Conservation (phyloP, 2,113 vertebrate genomes). For the Cebus imitator region DNA sequence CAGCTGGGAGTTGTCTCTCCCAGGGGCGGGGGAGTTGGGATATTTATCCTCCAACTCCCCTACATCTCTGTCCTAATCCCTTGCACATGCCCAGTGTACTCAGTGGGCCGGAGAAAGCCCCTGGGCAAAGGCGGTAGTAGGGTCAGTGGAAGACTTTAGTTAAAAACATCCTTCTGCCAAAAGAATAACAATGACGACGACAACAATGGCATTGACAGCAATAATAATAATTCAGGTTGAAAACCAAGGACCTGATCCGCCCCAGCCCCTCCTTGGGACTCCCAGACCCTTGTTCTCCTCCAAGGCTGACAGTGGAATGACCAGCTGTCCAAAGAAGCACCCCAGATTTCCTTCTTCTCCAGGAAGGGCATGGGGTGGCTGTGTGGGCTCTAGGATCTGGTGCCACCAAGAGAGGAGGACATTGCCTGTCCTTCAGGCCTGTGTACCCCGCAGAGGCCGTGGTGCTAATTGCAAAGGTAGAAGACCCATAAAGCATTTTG, state of each 20-base stretch:
- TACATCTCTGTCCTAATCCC: background rate
- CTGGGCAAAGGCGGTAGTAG: background rate
- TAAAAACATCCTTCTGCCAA: background rate
- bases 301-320: background rate
- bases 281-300: background rate
- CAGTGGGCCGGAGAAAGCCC: no score
- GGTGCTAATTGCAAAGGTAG: background rate
- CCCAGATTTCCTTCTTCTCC: background rate
- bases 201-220: no score
- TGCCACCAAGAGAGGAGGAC: background rate
- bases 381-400: background rate
- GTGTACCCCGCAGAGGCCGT: accelerated
- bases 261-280: accelerated
- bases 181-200: no score
- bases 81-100: background rate
- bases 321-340: background rate
- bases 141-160: no score
- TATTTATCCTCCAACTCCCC: background rate
- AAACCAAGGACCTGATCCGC: background rate
- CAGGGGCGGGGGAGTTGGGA: accelerated
- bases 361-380: accelerated
- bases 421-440: background rate
- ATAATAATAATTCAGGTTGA: background rate
- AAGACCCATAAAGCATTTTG: background rate
- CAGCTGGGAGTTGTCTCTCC: no score